These are phyloP conservation scores for Pyrocoelia pectoralis DNA, from an alignment of 2,888 invertebrate species.

Conservation along the genomic window DNA sequence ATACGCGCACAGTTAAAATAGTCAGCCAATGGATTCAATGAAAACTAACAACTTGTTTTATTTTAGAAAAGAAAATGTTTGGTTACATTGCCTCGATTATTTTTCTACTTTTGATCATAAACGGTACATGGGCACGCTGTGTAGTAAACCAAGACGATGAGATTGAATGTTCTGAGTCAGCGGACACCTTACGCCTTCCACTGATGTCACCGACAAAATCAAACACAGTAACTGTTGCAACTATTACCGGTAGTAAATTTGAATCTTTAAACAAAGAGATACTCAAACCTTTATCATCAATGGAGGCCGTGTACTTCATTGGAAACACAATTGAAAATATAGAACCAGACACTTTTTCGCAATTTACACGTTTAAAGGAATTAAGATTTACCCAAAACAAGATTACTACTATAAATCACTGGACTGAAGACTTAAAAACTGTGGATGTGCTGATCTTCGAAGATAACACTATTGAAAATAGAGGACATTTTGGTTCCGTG, in stretches of 20 bases:
- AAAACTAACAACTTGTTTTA: neutral
- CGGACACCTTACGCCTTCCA: neutral
- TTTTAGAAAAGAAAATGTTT: neutral
- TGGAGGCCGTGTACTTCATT: neutral
- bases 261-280: neutral
- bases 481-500: neutral
- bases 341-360: slow-evolving; percentile 1
- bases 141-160: neutral
- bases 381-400: neutral
- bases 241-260: neutral
- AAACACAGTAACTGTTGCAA: neutral
- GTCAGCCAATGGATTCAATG: too few species aligned
- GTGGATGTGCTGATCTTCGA: slow-evolving; percentile 7
- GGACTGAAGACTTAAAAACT: neutral
- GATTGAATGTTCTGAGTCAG: neutral
- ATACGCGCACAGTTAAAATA: too few species aligned
- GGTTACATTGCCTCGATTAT: neutral
- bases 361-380: slow-evolving; percentile 1
- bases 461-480: neutral
- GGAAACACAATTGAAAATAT: neutral
- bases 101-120: neutral
- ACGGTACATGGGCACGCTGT: neutral
- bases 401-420: neutral
- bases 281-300: neutral
- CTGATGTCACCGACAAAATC: neutral